Evolutionary conservation across 1,140 invertebrate genomes (phyloP).

Genomic region (Asbolus verrucosus): DNA sequence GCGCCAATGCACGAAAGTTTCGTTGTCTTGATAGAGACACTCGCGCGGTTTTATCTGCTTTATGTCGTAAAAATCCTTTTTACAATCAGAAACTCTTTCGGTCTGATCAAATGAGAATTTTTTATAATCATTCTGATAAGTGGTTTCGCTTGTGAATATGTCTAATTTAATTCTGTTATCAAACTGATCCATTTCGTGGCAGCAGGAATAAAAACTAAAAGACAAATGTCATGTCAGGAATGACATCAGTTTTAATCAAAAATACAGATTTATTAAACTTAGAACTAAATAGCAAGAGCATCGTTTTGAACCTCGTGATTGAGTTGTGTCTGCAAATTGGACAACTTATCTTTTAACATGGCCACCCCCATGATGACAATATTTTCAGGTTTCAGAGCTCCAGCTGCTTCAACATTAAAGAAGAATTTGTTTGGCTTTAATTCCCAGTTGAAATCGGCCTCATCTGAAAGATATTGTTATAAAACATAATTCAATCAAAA

Average conservation of each 20-base stretch:
- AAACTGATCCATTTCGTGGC: constrained; percentile 24
- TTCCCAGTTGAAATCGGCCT: constrained; percentile 93
- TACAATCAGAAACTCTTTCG: constrained; percentile 39
- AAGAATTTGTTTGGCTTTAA: constrained; percentile 98
- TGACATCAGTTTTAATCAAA: no score
- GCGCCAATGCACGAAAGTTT: constrained; percentile 56
- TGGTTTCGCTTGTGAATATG: constrained; percentile 55
- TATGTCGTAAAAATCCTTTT: constrained; percentile 40
- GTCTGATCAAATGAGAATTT: constrained; percentile 46
- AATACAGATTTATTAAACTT: constrained; percentile 2
- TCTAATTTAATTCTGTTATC: constrained; percentile 55
- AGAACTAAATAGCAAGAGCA: constrained; percentile 76
- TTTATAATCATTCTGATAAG: constrained; percentile 59
- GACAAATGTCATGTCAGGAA: no score
- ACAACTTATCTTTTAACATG: constrained; percentile 95
- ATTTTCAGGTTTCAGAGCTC: constrained; percentile 95
- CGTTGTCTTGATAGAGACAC: constrained; percentile 49
- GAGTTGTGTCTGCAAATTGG: constrained; percentile 93
- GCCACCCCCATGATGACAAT: constrained; percentile 96
- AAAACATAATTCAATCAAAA: constrained; percentile 55
- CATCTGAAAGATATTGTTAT: constrained; percentile 70
- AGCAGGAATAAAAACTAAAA: neutral
- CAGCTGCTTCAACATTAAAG: constrained; percentile 96
- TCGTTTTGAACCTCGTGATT: constrained; percentile 89
- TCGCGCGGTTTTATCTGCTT: constrained; percentile 27